A percentile compares a stretch with the other conserved stretches of the same genome.
phyloP scores from a whole-genome alignment of 2,888 invertebrate species.

The Drosophila multiciliata region DNA sequence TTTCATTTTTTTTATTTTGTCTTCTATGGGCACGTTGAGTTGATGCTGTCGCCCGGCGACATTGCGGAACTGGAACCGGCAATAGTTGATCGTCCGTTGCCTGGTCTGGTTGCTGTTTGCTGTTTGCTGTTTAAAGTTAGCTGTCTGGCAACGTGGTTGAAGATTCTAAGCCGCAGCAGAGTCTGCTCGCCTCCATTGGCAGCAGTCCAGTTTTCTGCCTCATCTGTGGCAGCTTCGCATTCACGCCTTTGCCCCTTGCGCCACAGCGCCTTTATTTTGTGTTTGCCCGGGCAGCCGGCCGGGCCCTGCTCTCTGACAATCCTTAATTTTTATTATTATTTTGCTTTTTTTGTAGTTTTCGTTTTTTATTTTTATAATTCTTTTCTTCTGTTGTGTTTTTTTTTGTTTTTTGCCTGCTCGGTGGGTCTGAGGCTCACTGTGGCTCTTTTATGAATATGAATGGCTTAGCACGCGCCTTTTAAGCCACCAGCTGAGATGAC shows the following conservation, averaged over 20 bases:
- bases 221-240: slow-evolving; percentile 48
- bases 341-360: slow-evolving; percentile 23
- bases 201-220: slow-evolving; percentile 56
- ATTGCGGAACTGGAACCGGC: slow-evolving; percentile 76
- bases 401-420: slow-evolving; percentile 33
- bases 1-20: slow-evolving; percentile 15
- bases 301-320: slow-evolving; percentile 59
- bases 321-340: slow-evolving; percentile 64
- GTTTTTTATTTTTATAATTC: slow-evolving; percentile 6
- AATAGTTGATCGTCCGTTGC: slow-evolving; percentile 60
- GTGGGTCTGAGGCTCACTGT: slow-evolving; percentile 38
- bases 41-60: slow-evolving; percentile 76
- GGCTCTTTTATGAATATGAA: slow-evolving; percentile 78
- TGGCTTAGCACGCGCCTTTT: slow-evolving; percentile 81
- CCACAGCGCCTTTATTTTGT: not conserved
- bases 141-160: slow-evolving; percentile 18
- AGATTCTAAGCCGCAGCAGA: slow-evolving; percentile 43
- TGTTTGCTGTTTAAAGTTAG: slow-evolving; percentile 11
- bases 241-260: slow-evolving; percentile 38
- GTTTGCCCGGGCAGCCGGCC: slow-evolving; percentile 24
- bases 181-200: slow-evolving; percentile 47
- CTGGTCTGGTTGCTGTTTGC: slow-evolving; percentile 35
- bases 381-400: slow-evolving; percentile 8
- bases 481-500: slow-evolving; percentile 82
- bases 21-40: slow-evolving; percentile 58